phyloP scores from a whole-genome alignment of 1,140 invertebrate species.

The Macrobrachium rosenbergii region DNA sequence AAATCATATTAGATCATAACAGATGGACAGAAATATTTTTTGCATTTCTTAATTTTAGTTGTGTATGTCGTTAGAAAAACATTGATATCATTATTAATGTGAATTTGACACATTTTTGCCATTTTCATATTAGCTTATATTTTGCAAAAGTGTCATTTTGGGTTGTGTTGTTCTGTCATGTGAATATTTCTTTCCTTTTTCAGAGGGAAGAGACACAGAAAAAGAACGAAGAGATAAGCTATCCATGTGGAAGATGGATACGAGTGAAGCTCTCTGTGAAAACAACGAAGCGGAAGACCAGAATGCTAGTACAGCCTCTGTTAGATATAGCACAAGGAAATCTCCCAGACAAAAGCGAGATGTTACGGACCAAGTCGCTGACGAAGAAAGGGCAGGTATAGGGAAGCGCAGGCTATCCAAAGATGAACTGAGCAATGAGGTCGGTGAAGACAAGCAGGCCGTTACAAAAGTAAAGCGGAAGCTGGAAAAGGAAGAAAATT shows the following conservation, averaged over 20 bases:
- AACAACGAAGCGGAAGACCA: neutral
- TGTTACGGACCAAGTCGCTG: neutral
- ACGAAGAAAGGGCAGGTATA: neutral
- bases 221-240: slow-evolving; percentile 10
- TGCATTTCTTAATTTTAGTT: no score
- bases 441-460: neutral
- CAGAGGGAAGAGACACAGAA: slow-evolving; percentile 33
- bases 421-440: no score
- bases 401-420: neutral
- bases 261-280: neutral
- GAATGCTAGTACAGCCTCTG: neutral
- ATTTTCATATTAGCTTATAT: no score
- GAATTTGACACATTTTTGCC: no score
- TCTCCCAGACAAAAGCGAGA: slow-evolving; percentile 34
- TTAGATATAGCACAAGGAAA: slow-evolving; percentile 16
- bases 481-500: neutral
- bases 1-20: no score
- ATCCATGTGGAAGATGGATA: neutral
- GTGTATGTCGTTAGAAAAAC: no score
- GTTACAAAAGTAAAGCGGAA: neutral
- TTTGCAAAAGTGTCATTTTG: no score
- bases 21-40: no score
- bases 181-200: slow-evolving; percentile 14
- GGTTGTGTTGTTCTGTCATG: neutral
- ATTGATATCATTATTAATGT: no score